Evolutionary conservation across 2,888 invertebrate genomes (phyloP).

Genomic region (Lithophane socia): DNA sequence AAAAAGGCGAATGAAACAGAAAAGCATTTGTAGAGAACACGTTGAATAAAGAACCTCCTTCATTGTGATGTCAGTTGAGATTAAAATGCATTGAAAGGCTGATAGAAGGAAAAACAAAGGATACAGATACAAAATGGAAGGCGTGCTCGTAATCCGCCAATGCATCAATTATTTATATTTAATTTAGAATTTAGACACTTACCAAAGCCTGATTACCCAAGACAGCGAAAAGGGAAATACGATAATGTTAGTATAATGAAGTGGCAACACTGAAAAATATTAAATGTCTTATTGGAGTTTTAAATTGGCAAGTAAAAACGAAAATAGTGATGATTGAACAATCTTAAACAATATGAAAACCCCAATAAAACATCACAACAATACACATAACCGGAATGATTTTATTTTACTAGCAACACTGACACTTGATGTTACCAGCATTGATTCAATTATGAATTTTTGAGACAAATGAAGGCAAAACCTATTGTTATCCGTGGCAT

Average conservation of each 20-base stretch:
- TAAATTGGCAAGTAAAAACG: not conserved
- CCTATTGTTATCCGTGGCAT: constrained; percentile 8
- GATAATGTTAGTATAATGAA: constrained; percentile 68
- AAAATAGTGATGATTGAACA: not conserved
- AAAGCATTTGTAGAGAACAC: not conserved
- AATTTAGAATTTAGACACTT: constrained; percentile 81
- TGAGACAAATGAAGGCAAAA: not conserved
- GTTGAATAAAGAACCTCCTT: not conserved
- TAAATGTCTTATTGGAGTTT: constrained; percentile 45
- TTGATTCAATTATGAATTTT: constrained; percentile 9
- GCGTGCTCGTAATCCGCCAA: constrained; percentile 49
- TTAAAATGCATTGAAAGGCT: not conserved
- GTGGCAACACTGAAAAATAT: constrained; percentile 39
- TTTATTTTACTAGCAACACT: constrained; percentile 43
- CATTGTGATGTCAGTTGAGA: not conserved
- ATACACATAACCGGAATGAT: constrained; percentile 35
- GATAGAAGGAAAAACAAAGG: not conserved
- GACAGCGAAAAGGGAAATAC: constrained; percentile 78
- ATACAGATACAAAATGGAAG: not conserved
- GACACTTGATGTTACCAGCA: constrained; percentile 32
- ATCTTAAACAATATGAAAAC: constrained; percentile 20
- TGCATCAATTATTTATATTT: constrained; percentile 30
- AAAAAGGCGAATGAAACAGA: not conserved
- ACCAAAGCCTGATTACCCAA: constrained; percentile 87
- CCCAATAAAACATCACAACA: constrained; percentile 41